Evolutionary conservation across 2,113 vertebrate species (phyloP).

Genomic region (Rhea americana): DNA sequence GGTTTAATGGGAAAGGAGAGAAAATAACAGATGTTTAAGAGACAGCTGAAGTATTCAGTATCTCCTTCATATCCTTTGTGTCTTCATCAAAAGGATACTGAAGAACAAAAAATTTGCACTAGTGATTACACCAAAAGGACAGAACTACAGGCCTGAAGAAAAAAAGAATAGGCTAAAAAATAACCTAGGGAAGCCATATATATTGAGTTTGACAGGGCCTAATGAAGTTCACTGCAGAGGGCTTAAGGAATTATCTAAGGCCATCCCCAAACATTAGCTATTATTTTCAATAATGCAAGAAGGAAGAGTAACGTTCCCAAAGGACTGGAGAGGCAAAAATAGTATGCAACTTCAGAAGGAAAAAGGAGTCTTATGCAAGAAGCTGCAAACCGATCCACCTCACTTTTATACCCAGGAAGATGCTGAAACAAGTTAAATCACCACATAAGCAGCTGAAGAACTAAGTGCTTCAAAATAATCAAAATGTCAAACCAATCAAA

Average conservation of each 20-base stretch:
- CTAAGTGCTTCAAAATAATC: neutral
- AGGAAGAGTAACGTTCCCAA: neutral
- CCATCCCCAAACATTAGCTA: conserved; percentile 36
- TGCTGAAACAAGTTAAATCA: neutral
- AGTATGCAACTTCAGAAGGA: neutral
- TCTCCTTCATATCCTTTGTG: neutral
- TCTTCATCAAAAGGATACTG: conserved; percentile 3
- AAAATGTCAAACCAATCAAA: neutral
- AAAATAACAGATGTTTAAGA: conserved; percentile 19
- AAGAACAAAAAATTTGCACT: neutral
- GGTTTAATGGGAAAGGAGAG: conserved; percentile 30
- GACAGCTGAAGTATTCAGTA: conserved; percentile 1
- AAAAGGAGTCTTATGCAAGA: neutral
- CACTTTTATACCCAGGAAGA: neutral
- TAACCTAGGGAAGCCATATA: neutral
- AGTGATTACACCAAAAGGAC: neutral
- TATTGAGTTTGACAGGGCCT: neutral
- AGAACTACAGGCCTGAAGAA: neutral
- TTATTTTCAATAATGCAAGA: conserved; percentile 13
- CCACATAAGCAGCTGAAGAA: neutral
- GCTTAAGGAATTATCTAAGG: conserved; percentile 37
- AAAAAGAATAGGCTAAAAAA: neutral
- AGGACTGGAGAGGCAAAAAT: neutral
- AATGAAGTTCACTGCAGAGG: neutral
- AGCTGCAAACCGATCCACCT: neutral